Evolutionary conservation across 37 sponge, comb jelly and placozoan genomes (phyloP).

Genomic region (Haliclona indistincta): DNA sequence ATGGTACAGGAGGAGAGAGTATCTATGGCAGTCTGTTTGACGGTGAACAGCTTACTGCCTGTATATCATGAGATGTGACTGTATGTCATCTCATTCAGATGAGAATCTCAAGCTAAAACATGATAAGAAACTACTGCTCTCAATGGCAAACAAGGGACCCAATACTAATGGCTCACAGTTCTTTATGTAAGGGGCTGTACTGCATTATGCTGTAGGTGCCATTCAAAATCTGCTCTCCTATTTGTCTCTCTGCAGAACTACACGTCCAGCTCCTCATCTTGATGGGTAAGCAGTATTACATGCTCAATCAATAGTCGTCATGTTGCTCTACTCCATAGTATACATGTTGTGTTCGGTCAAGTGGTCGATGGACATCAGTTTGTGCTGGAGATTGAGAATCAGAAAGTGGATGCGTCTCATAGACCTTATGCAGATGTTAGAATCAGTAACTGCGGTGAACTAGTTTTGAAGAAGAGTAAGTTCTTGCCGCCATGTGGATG

Average conservation of each 20-base stretch:
- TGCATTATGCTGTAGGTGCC: neutral
- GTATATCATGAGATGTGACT: neutral
- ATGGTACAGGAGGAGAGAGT: conserved; percentile 96
- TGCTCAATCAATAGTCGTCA: neutral
- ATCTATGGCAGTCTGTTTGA: conserved; percentile 93
- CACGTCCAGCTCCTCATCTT: conserved; percentile 81
- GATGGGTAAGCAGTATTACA: conserved; percentile 72
- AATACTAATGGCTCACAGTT: conserved; percentile 98
- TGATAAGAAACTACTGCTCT: conserved; percentile 82
- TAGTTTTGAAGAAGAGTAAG: conserved; percentile 58
- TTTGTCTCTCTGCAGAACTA: conserved; percentile 65
- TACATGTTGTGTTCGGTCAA: conserved; percentile 95
- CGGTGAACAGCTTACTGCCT: conserved; percentile 17
- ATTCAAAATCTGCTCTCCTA: neutral
- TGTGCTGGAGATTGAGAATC: conserved; percentile 86
- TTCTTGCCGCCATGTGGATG: neutral
- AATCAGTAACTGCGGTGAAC: conserved; percentile 81
- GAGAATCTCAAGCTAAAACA: conserved; percentile 87
- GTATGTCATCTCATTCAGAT: conserved; percentile 36
- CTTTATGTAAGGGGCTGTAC: conserved; percentile 79
- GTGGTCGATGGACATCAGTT: conserved; percentile 81
- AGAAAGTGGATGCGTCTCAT: conserved; percentile 80
- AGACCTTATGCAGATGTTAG: conserved; percentile 89
- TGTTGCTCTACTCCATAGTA: conserved; percentile 32
- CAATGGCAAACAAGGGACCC: conserved; percentile 99